phyloP scores from a whole-genome alignment of 1,140 invertebrate genomes.

The Drepana arcuata region DNA sequence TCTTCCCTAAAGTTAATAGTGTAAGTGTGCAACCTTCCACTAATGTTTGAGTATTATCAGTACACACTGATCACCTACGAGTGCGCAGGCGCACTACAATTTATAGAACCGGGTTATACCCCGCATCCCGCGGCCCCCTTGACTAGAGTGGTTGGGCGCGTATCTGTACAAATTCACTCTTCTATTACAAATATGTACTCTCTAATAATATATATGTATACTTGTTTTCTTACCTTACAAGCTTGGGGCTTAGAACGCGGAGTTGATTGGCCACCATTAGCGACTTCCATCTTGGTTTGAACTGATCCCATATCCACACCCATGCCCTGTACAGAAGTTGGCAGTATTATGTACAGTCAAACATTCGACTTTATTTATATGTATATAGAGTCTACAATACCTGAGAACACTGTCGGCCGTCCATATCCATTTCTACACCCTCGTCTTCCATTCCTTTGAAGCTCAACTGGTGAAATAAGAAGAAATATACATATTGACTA shows the following conservation, averaged over 20 bases:
- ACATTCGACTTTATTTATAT: too few species aligned
- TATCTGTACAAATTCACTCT: too few species aligned
- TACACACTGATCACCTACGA: too few species aligned
- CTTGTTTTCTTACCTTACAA: constrained; percentile 72
- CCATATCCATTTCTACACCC: constrained; percentile 66
- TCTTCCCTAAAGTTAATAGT: too few species aligned
- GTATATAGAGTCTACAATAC: constrained; percentile 24
- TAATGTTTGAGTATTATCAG: too few species aligned
- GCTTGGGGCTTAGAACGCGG: constrained; percentile 77
- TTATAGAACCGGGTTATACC: too few species aligned
- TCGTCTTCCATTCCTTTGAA: constrained; percentile 68
- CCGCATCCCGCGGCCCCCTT: too few species aligned
- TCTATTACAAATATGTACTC: background rate
- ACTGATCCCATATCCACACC: constrained; percentile 65
- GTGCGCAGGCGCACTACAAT: too few species aligned
- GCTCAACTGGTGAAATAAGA: constrained; percentile 43
- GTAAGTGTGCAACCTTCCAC: too few species aligned
- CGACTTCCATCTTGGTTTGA: constrained; percentile 68
- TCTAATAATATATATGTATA: constrained; percentile 1
- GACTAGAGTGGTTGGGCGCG: too few species aligned
- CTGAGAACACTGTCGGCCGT: constrained; percentile 58
- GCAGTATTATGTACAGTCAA: too few species aligned
- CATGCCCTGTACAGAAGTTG: constrained; percentile 46
- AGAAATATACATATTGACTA: too few species aligned
- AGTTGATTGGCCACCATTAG: constrained; percentile 49